Conservation (phyloP, 2,888 invertebrate species). For the Thereva unica region DNA sequence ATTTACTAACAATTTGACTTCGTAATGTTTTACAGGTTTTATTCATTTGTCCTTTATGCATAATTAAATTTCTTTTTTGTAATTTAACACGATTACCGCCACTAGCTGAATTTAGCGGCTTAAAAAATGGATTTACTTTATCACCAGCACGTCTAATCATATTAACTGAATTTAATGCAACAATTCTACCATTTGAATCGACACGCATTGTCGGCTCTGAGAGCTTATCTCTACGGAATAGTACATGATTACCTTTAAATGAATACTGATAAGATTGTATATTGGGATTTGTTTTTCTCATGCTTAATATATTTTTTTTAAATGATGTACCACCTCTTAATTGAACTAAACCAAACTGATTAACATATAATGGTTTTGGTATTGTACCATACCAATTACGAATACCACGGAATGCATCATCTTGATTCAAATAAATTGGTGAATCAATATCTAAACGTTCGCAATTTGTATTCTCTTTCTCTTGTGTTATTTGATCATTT, state of each 20-base stretch:
- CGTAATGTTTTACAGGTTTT: slow-evolving; percentile 9
- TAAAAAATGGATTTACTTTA: slow-evolving; percentile 11
- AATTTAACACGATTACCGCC: background rate
- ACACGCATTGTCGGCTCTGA: background rate
- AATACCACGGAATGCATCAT: slow-evolving; percentile 13
- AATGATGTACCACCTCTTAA: slow-evolving; percentile 35
- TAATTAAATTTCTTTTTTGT: slow-evolving; percentile 16
- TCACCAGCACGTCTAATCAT: background rate
- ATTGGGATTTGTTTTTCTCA: slow-evolving; percentile 21
- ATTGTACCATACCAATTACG: slow-evolving; percentile 30
- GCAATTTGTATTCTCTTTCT: slow-evolving; percentile 25
- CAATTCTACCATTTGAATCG: background rate
- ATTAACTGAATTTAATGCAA: slow-evolving; percentile 7
- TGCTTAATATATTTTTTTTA: slow-evolving; percentile 30
- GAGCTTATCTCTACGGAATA: slow-evolving; percentile 2
- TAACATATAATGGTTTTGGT: slow-evolving; percentile 36
- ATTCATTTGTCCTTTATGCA: slow-evolving; percentile 21
- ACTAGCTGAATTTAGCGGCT: background rate
- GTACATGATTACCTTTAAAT: background rate
- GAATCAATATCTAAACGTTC: slow-evolving; percentile 9
- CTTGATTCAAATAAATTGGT: background rate
- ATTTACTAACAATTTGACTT: slow-evolving; percentile 25
- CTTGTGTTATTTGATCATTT: slow-evolving; percentile 1
- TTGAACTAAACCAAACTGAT: slow-evolving; percentile 35
- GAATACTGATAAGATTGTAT: slow-evolving; percentile 2